Base-by-base conservation (phyloP, 2,113 vertebrate species). In the Monarcha castaneiventris region DNA sequence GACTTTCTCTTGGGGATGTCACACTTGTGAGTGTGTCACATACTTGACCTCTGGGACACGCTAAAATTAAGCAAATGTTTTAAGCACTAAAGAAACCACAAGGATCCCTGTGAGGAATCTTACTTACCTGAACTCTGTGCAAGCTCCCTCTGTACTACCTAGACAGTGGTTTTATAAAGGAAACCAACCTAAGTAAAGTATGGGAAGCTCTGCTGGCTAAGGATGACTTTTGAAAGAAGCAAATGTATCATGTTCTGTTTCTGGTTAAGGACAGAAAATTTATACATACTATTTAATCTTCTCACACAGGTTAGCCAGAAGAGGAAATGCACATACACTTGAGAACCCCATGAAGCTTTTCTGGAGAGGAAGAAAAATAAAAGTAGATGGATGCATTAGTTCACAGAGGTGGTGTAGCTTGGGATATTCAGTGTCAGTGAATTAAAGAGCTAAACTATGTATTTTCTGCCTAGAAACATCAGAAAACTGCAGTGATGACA, bases 231-330 rank as follows among this genome's bases (percentile, higher is more conserved):
- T 3, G 9, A 84, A 89, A 78, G 37, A 68, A 81, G 64, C 13
- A 64, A 52, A 64, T 29, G 25, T 74, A 78, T 20, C 18, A 21
- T 32, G 39, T 37, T 59, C 33, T 76, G 11, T n/a, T 91, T 85
- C 39, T 85, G 46, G 14, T 71, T 77, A 68, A 93, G 26, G 41
- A 72, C 26, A 25, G 64, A 90, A 89, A 74, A 84, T 37, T 39
- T 17, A 92, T 97, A 98, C 98, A 1, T 97, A 98, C 98, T 58
- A 48, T 93, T 97, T 85, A 39, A 98, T 97, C 95, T 96, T 93
- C 92, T 97, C 91, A 58, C 98, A 98, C 67, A 98, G 94, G 75
- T 94, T 94, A 84, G 64, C 66, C 96, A 98, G 90, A 86, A 91
- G 80, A 26, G 98, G 98, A 92, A 98, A 93, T 4, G 95, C 87